Evolutionary conservation across 2,113 vertebrate genomes (phyloP).

Genomic region (Callaeas wilsoni): DNA sequence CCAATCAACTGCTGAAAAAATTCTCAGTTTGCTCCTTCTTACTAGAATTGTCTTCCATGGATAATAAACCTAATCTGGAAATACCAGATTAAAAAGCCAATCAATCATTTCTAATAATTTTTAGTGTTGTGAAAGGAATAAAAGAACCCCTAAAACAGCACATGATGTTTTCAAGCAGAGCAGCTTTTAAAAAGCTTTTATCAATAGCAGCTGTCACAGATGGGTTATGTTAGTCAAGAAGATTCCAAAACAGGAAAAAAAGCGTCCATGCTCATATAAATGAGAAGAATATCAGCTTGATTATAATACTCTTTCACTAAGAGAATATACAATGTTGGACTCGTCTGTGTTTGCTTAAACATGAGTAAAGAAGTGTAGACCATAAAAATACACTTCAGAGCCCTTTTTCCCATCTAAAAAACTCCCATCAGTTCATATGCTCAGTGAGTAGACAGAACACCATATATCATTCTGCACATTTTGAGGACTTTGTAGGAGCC

Average conservation of each 20-base stretch:
- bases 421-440: background rate
- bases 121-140: background rate
- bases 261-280: background rate
- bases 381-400: background rate
- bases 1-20: background rate
- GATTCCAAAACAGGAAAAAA: constrained; percentile 21
- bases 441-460: background rate
- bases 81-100: background rate
- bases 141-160: background rate
- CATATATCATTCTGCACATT: constrained; percentile 2
- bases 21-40: background rate
- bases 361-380: background rate
- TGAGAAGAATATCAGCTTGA: constrained; percentile 23
- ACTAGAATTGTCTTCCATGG: background rate
- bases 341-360: background rate
- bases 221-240: constrained; percentile 46
- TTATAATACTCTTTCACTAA: background rate
- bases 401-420: background rate
- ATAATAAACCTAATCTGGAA: background rate
- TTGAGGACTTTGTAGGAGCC: background rate
- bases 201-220: constrained; percentile 59
- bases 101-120: background rate
- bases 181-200: constrained; percentile 32
- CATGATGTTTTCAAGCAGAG: background rate
- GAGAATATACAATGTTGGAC: background rate